Base-by-base conservation (phyloP, 2,113 vertebrate genomes). In the Neotoma lepida region DNA sequence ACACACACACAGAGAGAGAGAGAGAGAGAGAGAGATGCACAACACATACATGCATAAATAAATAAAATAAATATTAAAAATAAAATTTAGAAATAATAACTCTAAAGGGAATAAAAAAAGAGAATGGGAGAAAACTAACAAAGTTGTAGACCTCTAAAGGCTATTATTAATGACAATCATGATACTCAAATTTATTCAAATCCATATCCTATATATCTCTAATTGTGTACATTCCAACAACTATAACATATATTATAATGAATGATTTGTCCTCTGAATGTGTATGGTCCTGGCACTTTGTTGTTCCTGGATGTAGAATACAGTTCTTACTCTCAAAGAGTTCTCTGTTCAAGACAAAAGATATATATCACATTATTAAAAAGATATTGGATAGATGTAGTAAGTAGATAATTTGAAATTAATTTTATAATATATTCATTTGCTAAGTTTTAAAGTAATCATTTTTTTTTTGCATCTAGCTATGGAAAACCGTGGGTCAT, bases 181-280 rank as follows among this genome's bases (percentile, higher is more conserved):
- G 63, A 90, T 78, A 93, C 63, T 88, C 26, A 74, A 54, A 61
- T 49, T 54, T 93, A 24, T 93, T 91, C 74, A 89, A 95, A 86
- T 49, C 49, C 6, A 85, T 56, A 76, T 61, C 9, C 46, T 89
- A 81, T 91, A 56, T 88, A 74, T 70, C 86, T 87, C 49, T 90
- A 41, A 93, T 58, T 88, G 70, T 71, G 17, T 56, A 73, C 81
- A 46, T 44, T 94, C 73, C 15, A 28, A 24, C 71, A 10, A 61
- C 22, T 82, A 26, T 28, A 35, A 35, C 20, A 14, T 39, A 54
- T 41, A 82, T 58, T 56, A 82, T 82, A 56, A 15, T 41, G 14
- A 17, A 20, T 61, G 56, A 41, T 82, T 82, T 61, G 39, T 82
- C 26, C n/a, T 39, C 20, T 15, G 2, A 61, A 82, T 82, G 35